Conservation (phyloP, 2,113 vertebrate genomes). For the Siniperca knerii region DNA sequence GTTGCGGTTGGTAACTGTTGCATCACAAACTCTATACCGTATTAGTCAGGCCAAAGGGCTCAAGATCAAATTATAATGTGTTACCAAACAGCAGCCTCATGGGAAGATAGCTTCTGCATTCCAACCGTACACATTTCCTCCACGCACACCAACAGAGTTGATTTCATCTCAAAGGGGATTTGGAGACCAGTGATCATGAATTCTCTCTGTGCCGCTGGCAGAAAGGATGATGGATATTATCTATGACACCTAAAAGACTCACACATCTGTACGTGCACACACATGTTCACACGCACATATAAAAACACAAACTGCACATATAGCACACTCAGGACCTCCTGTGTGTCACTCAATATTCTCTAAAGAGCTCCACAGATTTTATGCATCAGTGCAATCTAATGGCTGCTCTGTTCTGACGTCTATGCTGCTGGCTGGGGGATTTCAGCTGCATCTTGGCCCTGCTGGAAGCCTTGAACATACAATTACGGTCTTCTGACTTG, state of each 20-base stretch:
- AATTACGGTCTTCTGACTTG: conserved; percentile 59
- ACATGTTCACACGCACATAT: conserved; percentile 8
- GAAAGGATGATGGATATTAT: conserved; percentile 61
- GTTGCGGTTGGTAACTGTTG: conserved; percentile 68
- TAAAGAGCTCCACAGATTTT: conserved; percentile 51
- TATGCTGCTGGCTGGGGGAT: conserved; percentile 52
- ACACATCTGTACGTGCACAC: conserved; percentile 20
- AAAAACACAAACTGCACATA: conserved; percentile 30
- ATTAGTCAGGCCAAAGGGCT: conserved; percentile 62
- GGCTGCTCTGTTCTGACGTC: conserved; percentile 50
- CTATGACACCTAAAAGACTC: conserved; percentile 68
- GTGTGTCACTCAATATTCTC: conserved; percentile 56
- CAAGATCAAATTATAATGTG: conserved; percentile 59
- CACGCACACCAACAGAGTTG: conserved; percentile 26
- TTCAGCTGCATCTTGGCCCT: conserved; percentile 48
- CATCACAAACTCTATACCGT: conserved; percentile 62
- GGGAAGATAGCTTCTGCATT: conserved; percentile 63
- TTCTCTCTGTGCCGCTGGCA: conserved; percentile 64
- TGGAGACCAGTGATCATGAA: conserved; percentile 66
- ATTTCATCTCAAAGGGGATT: conserved; percentile 63
- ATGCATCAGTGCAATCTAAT: conserved; percentile 65
- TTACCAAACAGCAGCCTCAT: conserved; percentile 32
- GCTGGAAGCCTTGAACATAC: conserved; percentile 64
- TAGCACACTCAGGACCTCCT: conserved; percentile 44
- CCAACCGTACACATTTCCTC: conserved; percentile 54